These are phyloP conservation scores for Laticauda colubrina DNA, from an alignment of 2,113 vertebrate species.

Conservation along the genomic window DNA sequence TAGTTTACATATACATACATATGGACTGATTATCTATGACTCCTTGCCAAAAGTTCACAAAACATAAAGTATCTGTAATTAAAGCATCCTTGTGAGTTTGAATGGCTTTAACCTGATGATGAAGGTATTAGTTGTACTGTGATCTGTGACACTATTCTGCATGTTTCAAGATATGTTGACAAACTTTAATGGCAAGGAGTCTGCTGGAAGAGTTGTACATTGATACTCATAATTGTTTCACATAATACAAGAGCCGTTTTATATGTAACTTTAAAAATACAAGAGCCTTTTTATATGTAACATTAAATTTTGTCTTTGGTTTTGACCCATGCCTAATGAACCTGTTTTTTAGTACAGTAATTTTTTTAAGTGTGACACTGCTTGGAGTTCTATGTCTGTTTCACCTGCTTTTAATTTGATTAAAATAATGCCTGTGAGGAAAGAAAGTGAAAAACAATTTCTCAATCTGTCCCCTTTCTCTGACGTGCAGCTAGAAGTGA, in stretches of 20 bases:
- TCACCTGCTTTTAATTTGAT: constrained; percentile 8
- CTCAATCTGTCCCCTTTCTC: background rate
- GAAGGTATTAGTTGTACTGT: background rate
- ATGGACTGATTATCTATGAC: background rate
- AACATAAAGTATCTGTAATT: background rate
- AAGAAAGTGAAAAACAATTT: background rate
- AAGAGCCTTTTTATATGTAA: constrained; percentile 18
- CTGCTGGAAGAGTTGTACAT: background rate
- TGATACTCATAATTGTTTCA: constrained; percentile 2
- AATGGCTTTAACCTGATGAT: background rate
- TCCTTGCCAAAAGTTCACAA: background rate
- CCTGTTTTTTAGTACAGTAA: constrained; percentile 3
- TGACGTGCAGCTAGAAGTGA: background rate
- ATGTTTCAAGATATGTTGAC: constrained; percentile 4
- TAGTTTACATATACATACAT: background rate
- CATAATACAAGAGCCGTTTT: background rate
- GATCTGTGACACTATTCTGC: background rate
- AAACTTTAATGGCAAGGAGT: constrained; percentile 1
- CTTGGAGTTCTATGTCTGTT: background rate
- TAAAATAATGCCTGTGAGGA: background rate
- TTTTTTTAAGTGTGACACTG: constrained; percentile 14
- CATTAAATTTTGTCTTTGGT: constrained; percentile 23
- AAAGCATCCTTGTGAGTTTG: background rate
- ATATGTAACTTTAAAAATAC: constrained; percentile 24
- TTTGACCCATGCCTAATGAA: constrained; percentile 2